Conservation (phyloP, 2,888 invertebrate species). For the Plagodis dolabraria region DNA sequence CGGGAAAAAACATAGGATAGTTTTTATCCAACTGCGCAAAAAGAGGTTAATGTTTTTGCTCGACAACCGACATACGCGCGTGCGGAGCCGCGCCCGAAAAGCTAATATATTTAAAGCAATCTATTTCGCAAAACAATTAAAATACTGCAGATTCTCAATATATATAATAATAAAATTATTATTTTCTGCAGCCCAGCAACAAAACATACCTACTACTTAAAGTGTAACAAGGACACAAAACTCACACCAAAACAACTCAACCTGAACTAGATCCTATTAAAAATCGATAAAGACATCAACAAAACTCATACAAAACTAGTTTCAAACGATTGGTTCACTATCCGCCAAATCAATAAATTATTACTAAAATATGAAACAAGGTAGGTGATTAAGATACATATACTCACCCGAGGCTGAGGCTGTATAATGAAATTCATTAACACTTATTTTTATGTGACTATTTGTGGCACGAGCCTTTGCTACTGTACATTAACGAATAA, state of each 20-base stretch:
- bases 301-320: slow-evolving; percentile 31
- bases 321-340: slow-evolving; percentile 12
- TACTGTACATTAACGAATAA: slow-evolving; percentile 7
- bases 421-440: slow-evolving; percentile 11
- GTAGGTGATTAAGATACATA: slow-evolving; percentile 10
- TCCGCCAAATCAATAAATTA: slow-evolving; percentile 14
- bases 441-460: slow-evolving; percentile 5
- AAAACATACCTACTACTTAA: slow-evolving; percentile 27
- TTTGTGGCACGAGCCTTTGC: slow-evolving; percentile 17
- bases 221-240: slow-evolving; percentile 46
- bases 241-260: slow-evolving; percentile 9
- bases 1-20: too few species aligned
- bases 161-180: too few species aligned
- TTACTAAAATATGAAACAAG: slow-evolving; percentile 4
- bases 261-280: slow-evolving; percentile 46
- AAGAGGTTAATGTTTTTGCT: too few species aligned
- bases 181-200: background rate
- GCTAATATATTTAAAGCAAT: too few species aligned
- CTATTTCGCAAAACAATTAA: too few species aligned
- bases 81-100: too few species aligned
- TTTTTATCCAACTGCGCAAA: too few species aligned
- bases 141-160: too few species aligned
- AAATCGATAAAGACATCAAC: slow-evolving; percentile 45
- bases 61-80: too few species aligned
- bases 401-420: background rate